Evolutionary conservation across 1,140 invertebrate species (phyloP), one percentile per base, ranked within the genome.

Genomic region (Pygmarrhopalites habei): DNA sequence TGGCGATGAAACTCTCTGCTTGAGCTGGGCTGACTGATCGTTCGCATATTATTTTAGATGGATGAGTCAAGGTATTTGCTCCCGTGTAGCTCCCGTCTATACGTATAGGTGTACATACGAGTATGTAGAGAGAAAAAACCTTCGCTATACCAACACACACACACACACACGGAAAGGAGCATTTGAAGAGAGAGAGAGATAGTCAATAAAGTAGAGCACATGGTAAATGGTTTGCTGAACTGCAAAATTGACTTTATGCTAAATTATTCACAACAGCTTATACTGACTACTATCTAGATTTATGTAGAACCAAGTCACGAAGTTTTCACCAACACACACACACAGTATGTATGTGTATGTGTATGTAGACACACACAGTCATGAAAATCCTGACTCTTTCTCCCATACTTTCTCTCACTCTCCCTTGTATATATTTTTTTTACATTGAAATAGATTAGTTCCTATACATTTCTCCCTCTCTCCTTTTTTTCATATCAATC

Each of bases 161-260:
- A 58, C 26, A 30, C 25, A 46, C 26, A 58, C 30, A 63, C 23
- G n/a, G 28, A 55, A 19, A 39, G 28, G 21, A 29, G n/a, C 14
- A 35, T 58, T 32, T 51, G 56, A 32, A 28, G 29, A 62, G 41
- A 30, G 61, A 47, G 51, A 59, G 58, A 58, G 60, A 57, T 64
- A 68, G 67, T 65, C 67, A 68, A 68, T 63, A 66, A 66, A 49
- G 59, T 59, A 67, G 59, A 59, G 60, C 51, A 67, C 59, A 70
- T 70, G 59, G 65, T 70, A 67, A 70, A 70, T 67, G 66, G 65
- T 67, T 67, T 70, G 65, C 59, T 67, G 65, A 70, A 70, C 65
- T 67, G 62, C 65, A 60, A 70, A 70, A 70, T 70, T 70, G 69
- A 70, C 69, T 70, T 65, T 65, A 61, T 64, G 58, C 65, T 70